These are phyloP conservation scores for Cherax quadricarinatus DNA, from an alignment of 1,140 invertebrate species.

Conservation along the genomic window DNA sequence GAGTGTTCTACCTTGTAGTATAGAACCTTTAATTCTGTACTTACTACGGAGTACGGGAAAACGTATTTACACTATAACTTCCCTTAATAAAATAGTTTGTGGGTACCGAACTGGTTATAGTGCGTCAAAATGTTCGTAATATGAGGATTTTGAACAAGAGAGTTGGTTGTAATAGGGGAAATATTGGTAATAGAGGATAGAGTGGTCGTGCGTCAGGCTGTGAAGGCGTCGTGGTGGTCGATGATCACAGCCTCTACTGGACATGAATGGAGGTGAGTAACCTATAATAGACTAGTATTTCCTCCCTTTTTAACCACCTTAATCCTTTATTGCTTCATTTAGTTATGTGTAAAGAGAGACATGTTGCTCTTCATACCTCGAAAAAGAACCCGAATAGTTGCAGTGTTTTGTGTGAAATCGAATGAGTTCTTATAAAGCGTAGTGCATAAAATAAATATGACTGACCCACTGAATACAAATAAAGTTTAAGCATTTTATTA, in stretches of 20 bases:
- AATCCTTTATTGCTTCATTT: not conserved
- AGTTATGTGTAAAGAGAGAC: not conserved
- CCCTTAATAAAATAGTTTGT: not conserved
- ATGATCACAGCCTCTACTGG: not conserved
- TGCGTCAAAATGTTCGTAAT: not conserved
- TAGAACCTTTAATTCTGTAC: not conserved
- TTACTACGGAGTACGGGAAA: not conserved
- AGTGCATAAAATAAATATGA: not conserved
- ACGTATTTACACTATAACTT: not conserved
- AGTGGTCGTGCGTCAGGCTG: not conserved
- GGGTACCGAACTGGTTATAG: too few relatives aligned
- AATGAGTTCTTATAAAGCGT: not conserved
- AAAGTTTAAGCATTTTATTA: not conserved
- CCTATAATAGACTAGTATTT: not conserved
- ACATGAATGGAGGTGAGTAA: not conserved
- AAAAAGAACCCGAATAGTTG: not conserved
- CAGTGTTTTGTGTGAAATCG: not conserved
- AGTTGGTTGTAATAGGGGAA: not conserved
- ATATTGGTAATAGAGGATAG: not conserved
- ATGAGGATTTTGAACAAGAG: not conserved
- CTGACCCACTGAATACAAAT: not conserved
- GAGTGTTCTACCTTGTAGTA: conserved; percentile 8
- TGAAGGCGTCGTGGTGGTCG: not conserved
- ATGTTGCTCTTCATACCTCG: not conserved
- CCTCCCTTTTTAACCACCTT: not conserved